A percentile compares a stretch with the other conserved stretches of the same genome.
phyloP scores from a whole-genome alignment of 2,113 vertebrate genomes.

The Heteronetta atricapilla region DNA sequence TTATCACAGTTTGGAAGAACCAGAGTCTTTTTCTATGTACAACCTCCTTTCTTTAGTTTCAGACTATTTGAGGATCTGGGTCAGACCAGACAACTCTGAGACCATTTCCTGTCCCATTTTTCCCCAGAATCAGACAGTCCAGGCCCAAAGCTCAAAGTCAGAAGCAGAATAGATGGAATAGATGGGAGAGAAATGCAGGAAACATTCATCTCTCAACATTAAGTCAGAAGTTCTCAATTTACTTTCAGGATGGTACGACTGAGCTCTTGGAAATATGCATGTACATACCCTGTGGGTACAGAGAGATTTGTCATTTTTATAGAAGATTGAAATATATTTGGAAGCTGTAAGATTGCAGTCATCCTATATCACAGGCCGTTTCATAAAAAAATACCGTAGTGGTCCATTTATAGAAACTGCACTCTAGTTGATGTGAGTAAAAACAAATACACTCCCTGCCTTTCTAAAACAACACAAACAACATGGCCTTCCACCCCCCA shows the following conservation, averaged over 20 bases:
- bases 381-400: constrained; percentile 68
- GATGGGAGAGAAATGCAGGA: neutral
- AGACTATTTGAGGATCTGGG: neutral
- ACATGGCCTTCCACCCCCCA: neutral
- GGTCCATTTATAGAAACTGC: constrained; percentile 74
- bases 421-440: constrained; percentile 58
- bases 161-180: neutral
- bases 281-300: constrained; percentile 34
- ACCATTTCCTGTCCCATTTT: neutral
- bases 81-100: neutral
- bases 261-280: constrained; percentile 53
- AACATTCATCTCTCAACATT: neutral
- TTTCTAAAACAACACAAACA: constrained; percentile 66
- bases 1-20: neutral
- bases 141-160: neutral
- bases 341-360: constrained; percentile 57
- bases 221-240: constrained; percentile 54
- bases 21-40: neutral
- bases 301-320: constrained; percentile 68
- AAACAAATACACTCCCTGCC: constrained; percentile 61
- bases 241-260: constrained; percentile 28
- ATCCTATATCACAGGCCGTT: constrained; percentile 71
- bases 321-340: constrained; percentile 69
- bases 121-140: neutral
- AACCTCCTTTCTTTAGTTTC: neutral